Base-by-base conservation (phyloP, 2,797 vertebrate species). In the Cheirogaleus major region DNA sequence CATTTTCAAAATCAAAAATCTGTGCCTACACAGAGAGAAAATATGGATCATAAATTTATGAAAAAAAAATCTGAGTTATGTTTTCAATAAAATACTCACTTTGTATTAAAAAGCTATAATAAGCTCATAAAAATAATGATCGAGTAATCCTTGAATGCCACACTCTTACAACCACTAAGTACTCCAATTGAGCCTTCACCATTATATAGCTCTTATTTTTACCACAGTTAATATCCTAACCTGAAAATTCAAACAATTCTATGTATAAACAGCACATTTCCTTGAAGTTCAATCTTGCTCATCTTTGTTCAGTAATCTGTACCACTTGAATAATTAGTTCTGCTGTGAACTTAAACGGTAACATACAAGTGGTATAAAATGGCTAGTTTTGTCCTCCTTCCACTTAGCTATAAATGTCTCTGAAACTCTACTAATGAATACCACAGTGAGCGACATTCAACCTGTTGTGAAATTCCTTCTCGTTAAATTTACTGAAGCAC, bases 251-350 rank as follows among this genome's bases (percentile, higher is more conserved):
- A 95, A 61, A n/a, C 41, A 91, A 87, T 25, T 65, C 78, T 57
- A 73, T 59, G 78, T 50, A 73, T 85, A 96, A 90, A 93, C 3
- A 45, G 48, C 10, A 92, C 7, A 84, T 70, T 82, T 35, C 12
- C 50, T 25, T 52, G 13, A 65, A 80, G 81, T 41, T 84, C 91
- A 73, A 87, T 20, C 69, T 75, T 30, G 35, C 35, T 69, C 1
- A 18, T 72, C 48, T 67, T 86, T 94, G 30, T 78, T 93, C 61
- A 93, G 10, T 94, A 95, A n/a, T 89, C 1, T 65, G 38, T 13
- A 93, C 78, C 89, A 52, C 27, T 94, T n/a, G 61, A 94, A 52
- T 43, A 27, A 95, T 91, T 70, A 89, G 72, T 78, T 91, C 88
- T 92, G 23, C 70, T 55, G 15, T 67, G 48, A 45, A 9, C 45